Percentiles rank a stretch among this genome's conserved stretches.
Conservation (phyloP, 2,888 invertebrate genomes). For the Ennomos quercinarius region DNA sequence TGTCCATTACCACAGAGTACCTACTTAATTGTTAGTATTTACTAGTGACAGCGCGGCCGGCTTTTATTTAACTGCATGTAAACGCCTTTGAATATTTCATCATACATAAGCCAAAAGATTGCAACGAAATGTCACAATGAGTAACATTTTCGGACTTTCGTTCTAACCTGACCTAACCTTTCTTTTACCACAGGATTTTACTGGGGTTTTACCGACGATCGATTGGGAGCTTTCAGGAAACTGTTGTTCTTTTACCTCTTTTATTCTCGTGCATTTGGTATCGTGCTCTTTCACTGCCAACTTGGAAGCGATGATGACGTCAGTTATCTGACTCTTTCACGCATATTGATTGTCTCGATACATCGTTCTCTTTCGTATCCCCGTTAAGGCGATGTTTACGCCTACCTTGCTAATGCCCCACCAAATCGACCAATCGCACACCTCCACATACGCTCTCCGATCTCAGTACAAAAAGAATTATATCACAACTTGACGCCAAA, state of each 20-base stretch:
- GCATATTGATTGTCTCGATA: not conserved
- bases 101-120: no score
- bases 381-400: slow-evolving; percentile 35
- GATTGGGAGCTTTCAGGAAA: slow-evolving; percentile 8
- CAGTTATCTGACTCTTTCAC: slow-evolving; percentile 16
- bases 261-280: slow-evolving; percentile 1
- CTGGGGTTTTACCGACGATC: no score
- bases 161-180: no score
- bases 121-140: no score
- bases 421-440: slow-evolving; percentile 71
- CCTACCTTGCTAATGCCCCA: slow-evolving; percentile 52
- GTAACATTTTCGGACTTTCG: no score
- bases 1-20: no score
- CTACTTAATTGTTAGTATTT: no score
- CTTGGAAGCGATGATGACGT: slow-evolving; percentile 22
- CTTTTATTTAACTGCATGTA: no score
- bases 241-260: slow-evolving; percentile 17
- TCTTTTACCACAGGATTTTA: no score
- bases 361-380: slow-evolving; percentile 42
- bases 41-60: no score
- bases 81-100: no score
- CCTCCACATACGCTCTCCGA: slow-evolving; percentile 70
- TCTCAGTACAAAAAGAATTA: slow-evolving; percentile 56
- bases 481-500: slow-evolving; percentile 63
- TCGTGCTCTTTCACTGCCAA: slow-evolving; percentile 20